Percentiles rank a stretch among this genome's conserved stretches.
Evolutionary conservation across 1,140 invertebrate genomes (phyloP).

Genomic region (Nebria ingens): DNA sequence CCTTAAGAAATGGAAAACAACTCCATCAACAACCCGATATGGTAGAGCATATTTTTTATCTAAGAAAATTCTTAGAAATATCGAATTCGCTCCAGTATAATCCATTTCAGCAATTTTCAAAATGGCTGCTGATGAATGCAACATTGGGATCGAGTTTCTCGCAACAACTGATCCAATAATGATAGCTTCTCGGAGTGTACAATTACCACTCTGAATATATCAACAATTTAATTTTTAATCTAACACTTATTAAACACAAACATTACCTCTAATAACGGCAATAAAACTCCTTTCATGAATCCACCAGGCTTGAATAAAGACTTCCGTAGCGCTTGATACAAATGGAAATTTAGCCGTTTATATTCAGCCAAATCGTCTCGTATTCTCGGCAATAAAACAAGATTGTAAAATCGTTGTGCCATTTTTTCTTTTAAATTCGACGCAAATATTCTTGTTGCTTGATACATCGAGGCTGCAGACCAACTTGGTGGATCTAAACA

Average conservation of each 20-base stretch:
- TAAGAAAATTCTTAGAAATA: slow-evolving; percentile 88
- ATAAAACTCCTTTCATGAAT: slow-evolving; percentile 93
- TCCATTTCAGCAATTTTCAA: slow-evolving; percentile 96
- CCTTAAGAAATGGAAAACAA: slow-evolving; percentile 92
- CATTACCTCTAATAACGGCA: slow-evolving; percentile 25
- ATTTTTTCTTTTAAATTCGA: slow-evolving; percentile 93
- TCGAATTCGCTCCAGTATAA: slow-evolving; percentile 94
- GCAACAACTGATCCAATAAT: slow-evolving; percentile 88
- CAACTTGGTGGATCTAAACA: slow-evolving; percentile 59
- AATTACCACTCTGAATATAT: slow-evolving; percentile 70
- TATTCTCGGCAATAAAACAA: slow-evolving; percentile 84
- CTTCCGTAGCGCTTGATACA: slow-evolving; percentile 90
- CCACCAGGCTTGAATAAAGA: slow-evolving; percentile 92
- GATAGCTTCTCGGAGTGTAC: slow-evolving; percentile 89
- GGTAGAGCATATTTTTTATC: slow-evolving; percentile 98
- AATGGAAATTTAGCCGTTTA: slow-evolving; percentile 92
- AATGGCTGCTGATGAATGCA: slow-evolving; percentile 94
- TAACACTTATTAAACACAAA: slow-evolving; percentile 1
- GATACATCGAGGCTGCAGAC: slow-evolving; percentile 94
- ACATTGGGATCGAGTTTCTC: slow-evolving; percentile 86
- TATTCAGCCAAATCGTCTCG: slow-evolving; percentile 93
- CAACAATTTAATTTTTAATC: slow-evolving; percentile 12
- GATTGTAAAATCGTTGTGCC: slow-evolving; percentile 93
- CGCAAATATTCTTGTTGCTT: slow-evolving; percentile 88
- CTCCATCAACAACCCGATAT: slow-evolving; percentile 87